Evolutionary conservation across 2,888 invertebrate species (phyloP).

Genomic region (Melanostoma mellinum): DNA sequence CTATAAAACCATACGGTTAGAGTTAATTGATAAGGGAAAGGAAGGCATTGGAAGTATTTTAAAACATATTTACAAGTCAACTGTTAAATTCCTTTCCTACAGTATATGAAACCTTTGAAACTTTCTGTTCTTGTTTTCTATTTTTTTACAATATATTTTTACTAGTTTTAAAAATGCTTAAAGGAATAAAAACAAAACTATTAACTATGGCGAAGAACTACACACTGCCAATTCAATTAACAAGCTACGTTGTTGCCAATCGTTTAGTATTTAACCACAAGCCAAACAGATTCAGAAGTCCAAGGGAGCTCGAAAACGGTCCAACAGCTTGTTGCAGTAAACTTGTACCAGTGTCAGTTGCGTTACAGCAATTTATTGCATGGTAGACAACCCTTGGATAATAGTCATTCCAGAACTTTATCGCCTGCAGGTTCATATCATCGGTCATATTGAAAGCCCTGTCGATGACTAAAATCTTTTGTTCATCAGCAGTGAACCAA

Average conservation of each 20-base stretch:
- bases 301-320: background rate
- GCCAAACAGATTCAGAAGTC: background rate
- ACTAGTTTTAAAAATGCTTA: conserved; percentile 21
- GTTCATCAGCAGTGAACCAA: conserved; percentile 86
- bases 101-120: conserved; percentile 67
- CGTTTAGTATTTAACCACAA: conserved; percentile 22
- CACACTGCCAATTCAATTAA: background rate
- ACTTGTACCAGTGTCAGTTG: conserved; percentile 77
- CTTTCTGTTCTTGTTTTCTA: conserved; percentile 43
- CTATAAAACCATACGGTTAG: conserved; percentile 31
- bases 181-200: conserved; percentile 34
- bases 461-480: conserved; percentile 89
- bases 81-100: conserved; percentile 29
- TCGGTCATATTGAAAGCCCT: conserved; percentile 90
- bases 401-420: conserved; percentile 93
- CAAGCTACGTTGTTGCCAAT: conserved; percentile 43
- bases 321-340: background rate
- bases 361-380: conserved; percentile 89
- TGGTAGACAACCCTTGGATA: conserved; percentile 89
- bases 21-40: conserved; percentile 29
- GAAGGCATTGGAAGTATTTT: conserved; percentile 34
- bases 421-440: conserved; percentile 88
- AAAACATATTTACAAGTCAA: conserved; percentile 61
- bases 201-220: conserved; percentile 50
- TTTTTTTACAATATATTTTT: conserved; percentile 55